Evolutionary conservation across 2,113 vertebrate species (phyloP).

Genomic region (Amia ocellicauda): DNA sequence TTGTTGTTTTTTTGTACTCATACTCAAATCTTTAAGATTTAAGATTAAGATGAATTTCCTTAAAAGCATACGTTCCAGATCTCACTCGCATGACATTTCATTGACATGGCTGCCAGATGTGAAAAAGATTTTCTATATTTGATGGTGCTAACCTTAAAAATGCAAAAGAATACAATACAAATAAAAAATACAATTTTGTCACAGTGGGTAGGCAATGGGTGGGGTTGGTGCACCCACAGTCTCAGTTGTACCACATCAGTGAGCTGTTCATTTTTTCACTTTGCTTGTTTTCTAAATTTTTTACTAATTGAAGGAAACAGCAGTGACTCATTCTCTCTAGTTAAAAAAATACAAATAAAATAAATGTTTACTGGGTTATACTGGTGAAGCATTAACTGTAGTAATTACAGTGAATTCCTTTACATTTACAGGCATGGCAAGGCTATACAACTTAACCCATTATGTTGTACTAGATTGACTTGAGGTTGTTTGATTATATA

Average conservation of each 20-base stretch:
- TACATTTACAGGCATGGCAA: too few species aligned
- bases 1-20: not conserved
- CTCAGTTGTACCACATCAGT: not conserved
- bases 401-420: too few species aligned
- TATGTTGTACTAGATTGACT: too few species aligned
- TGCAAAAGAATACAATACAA: too few species aligned
- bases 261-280: not conserved
- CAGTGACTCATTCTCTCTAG: not conserved
- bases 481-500: too few species aligned
- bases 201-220: not conserved
- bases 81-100: not conserved
- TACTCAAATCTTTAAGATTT: not conserved
- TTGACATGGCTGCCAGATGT: slow-evolving; percentile 2
- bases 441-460: too few species aligned
- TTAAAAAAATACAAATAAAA: too few species aligned
- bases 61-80: not conserved
- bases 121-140: not conserved
- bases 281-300: not conserved
- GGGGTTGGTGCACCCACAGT: not conserved
- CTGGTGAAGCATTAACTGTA: too few species aligned
- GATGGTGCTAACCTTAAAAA: not conserved
- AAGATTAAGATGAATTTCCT: not conserved
- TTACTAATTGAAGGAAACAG: not conserved
- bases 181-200: not conserved
- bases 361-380: not conserved